Percentiles rank a stretch among this genome's conserved stretches.
phyloP scores from a whole-genome alignment of 2,888 invertebrate genomes.

The Cephus rjabovi region DNA sequence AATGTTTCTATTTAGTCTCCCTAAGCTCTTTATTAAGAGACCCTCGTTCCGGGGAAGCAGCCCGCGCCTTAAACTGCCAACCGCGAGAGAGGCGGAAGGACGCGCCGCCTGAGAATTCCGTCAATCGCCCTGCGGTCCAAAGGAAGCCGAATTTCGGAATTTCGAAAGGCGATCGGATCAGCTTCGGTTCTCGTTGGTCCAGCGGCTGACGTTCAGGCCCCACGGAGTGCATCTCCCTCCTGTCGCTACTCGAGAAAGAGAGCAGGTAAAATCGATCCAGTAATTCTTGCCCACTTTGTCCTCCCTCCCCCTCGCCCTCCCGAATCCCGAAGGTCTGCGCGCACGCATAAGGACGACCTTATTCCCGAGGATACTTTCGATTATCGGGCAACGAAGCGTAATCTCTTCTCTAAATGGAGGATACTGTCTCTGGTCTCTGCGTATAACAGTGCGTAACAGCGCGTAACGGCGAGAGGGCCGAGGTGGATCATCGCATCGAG shows the following conservation, averaged over 20 bases:
- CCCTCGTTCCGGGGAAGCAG: constrained; percentile 18
- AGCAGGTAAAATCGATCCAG: too few relatives aligned
- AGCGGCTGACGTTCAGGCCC: too few relatives aligned
- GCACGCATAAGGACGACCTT: constrained; percentile 26
- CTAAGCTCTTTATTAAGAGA: constrained; percentile 60
- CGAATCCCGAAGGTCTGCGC: background rate
- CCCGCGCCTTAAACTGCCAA: constrained; percentile 7
- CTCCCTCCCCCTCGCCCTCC: too few relatives aligned
- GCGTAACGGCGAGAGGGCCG: constrained; percentile 34
- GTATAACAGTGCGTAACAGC: too few relatives aligned
- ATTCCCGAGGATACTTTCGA: constrained; percentile 65
- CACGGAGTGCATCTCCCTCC: too few relatives aligned
- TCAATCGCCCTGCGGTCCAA: constrained; percentile 47
- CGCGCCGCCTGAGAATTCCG: constrained; percentile 41
- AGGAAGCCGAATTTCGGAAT: too few relatives aligned
- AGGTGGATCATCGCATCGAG: constrained; percentile 14
- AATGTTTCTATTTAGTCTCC: constrained; percentile 62
- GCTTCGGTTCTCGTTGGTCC: background rate
- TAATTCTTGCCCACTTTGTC: too few relatives aligned
- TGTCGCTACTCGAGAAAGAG: too few relatives aligned
- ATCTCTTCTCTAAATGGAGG: constrained; percentile 61
- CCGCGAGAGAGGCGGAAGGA: constrained; percentile 6
- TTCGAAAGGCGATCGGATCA: constrained; percentile 41
- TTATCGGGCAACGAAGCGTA: constrained; percentile 65
- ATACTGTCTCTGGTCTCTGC: constrained; percentile 50